These are phyloP conservation scores for Ctenosaura bakeri DNA, from an alignment of 2,797 vertebrate genomes.

Conservation along the genomic window DNA sequence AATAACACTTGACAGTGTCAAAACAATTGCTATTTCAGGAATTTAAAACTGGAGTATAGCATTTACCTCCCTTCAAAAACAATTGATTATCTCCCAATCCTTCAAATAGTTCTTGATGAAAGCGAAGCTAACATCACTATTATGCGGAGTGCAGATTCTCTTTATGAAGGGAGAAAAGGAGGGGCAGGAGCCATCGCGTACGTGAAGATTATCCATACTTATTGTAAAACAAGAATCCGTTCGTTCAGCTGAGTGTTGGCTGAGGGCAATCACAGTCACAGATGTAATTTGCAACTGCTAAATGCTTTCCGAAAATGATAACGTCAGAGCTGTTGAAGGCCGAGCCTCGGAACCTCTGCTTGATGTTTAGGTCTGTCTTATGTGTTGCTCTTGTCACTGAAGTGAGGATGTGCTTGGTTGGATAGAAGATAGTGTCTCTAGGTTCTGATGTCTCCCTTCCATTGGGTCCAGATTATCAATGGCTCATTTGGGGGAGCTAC, in stretches of 20 bases:
- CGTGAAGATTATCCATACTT: background rate
- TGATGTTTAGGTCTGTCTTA: background rate
- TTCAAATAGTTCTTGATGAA: background rate
- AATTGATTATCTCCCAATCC: background rate
- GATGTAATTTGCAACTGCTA: background rate
- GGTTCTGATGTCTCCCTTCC: too few relatives aligned
- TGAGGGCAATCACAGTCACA: too few relatives aligned
- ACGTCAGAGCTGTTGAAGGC: too few relatives aligned
- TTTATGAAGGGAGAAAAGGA: background rate
- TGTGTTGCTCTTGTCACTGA: too few relatives aligned
- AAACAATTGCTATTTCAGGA: constrained; percentile 34
- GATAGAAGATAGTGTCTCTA: too few relatives aligned
- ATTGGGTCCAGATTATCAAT: too few relatives aligned
- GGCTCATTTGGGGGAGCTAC: too few relatives aligned
- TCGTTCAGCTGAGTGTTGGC: background rate
- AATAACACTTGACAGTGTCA: constrained; percentile 27
- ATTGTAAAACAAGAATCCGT: background rate
- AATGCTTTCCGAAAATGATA: too few relatives aligned
- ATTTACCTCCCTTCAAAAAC: constrained; percentile 16
- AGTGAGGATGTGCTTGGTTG: too few relatives aligned
- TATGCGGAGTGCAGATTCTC: background rate
- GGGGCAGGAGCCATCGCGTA: too few relatives aligned
- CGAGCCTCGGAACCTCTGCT: background rate
- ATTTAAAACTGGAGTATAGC: background rate
- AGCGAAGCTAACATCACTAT: background rate